Conservation (phyloP, 2,888 invertebrate species). For the Scotopteryx bipunctaria region DNA sequence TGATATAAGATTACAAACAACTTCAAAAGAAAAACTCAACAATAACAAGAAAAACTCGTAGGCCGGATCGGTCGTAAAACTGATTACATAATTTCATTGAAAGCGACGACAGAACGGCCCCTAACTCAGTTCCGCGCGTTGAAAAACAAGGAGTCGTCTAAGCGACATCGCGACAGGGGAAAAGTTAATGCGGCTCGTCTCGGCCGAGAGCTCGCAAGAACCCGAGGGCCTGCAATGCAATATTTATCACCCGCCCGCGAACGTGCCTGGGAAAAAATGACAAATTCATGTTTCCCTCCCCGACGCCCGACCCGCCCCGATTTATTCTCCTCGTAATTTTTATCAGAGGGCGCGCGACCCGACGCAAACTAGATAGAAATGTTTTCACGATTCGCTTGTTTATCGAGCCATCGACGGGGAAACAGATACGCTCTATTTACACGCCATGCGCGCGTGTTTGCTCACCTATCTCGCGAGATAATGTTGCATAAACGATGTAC, state of each 20-base stretch:
- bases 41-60: constrained; percentile 57
- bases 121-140: constrained; percentile 68
- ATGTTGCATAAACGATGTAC: constrained; percentile 71
- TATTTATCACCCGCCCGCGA: constrained; percentile 79
- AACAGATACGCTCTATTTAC: constrained; percentile 78
- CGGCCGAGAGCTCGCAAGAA: constrained; percentile 37
- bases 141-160: constrained; percentile 71
- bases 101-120: constrained; percentile 69
- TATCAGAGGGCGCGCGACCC: constrained; percentile 73
- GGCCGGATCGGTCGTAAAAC: constrained; percentile 72
- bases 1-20: constrained; percentile 30
- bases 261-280: constrained; percentile 82
- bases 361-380: constrained; percentile 75
- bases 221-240: constrained; percentile 73
- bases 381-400: constrained; percentile 79
- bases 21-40: constrained; percentile 50
- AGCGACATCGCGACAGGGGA: constrained; percentile 62
- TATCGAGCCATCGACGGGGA: constrained; percentile 78
- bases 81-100: constrained; percentile 78
- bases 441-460: constrained; percentile 65
- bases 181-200: constrained; percentile 64
- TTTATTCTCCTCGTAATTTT: constrained; percentile 79
- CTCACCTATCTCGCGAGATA: constrained; percentile 73
- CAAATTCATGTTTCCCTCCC: constrained; percentile 78
- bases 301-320: constrained; percentile 58